Percentiles rank a stretch among this genome's conserved stretches.
phyloP scores from a whole-genome alignment of 2,113 vertebrate genomes.

The Trematocara zebra region DNA sequence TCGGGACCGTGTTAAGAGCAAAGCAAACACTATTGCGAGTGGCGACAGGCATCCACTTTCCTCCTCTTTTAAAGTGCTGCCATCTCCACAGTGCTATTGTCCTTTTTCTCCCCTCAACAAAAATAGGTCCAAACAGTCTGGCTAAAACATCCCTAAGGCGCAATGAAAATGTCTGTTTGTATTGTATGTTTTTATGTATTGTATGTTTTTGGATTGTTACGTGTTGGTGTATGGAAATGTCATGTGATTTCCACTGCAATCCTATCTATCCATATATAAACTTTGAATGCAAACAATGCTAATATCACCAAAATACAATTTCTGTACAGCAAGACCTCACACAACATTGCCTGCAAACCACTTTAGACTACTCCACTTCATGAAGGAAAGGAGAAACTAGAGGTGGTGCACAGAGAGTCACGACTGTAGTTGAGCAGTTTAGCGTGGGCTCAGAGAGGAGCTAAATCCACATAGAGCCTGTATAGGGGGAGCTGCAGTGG shows the following conservation, averaged over 20 bases:
- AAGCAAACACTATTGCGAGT: not conserved
- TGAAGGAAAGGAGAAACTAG: constrained; percentile 6
- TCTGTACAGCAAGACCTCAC: not conserved
- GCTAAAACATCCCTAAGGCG: not conserved
- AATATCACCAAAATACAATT: not conserved
- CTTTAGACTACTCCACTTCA: not conserved
- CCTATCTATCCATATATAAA: not conserved
- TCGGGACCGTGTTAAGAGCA: not conserved
- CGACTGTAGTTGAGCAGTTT: constrained; percentile 14
- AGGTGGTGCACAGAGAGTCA: constrained; percentile 25
- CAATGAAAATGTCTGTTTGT: not conserved
- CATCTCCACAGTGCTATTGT: not conserved
- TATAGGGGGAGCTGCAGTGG: not conserved
- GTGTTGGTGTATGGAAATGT: not conserved
- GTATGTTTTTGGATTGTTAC: not conserved
- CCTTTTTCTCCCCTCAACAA: not conserved
- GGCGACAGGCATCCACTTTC: not conserved
- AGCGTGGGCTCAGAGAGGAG: constrained; percentile 33
- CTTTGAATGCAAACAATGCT: not conserved
- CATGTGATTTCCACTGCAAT: not conserved
- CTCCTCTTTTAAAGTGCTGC: not conserved
- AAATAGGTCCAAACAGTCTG: not conserved
- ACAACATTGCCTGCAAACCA: not conserved
- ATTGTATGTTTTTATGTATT: not conserved
- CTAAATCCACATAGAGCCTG: constrained; percentile 46